phyloP scores from a whole-genome alignment of 2,797 vertebrate genomes.

The Anisognathus igniventris region DNA sequence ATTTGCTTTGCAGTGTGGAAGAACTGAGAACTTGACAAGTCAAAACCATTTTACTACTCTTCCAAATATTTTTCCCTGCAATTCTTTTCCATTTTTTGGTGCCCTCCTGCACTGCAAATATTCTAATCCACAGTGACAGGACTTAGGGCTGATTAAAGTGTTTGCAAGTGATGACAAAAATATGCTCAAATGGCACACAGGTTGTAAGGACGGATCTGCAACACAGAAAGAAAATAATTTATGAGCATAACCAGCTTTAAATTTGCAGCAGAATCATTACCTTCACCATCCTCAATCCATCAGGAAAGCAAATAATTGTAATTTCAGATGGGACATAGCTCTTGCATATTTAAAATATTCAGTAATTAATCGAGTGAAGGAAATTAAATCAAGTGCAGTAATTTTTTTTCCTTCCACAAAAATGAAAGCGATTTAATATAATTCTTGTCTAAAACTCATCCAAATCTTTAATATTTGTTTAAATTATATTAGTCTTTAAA shows the following conservation, averaged over 20 bases:
- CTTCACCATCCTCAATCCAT: background rate
- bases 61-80: background rate
- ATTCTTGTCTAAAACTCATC: background rate
- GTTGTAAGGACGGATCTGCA: background rate
- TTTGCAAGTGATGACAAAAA: slow-evolving; percentile 41
- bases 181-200: background rate
- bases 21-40: background rate
- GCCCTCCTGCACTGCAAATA: background rate
- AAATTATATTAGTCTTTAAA: background rate
- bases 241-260: slow-evolving; percentile 23
- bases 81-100: background rate
- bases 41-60: background rate
- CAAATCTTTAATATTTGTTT: background rate
- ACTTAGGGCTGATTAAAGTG: background rate
- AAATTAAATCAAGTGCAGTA: background rate
- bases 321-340: background rate
- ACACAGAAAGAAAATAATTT: background rate
- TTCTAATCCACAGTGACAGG: background rate
- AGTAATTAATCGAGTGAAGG: background rate
- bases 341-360: background rate
- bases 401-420: background rate
- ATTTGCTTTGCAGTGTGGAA: background rate
- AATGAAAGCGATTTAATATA: background rate
- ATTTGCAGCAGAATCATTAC: slow-evolving; percentile 16
- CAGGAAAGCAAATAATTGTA: background rate